These are phyloP conservation scores for Lytechinus variegatus DNA, from an alignment of 35 echinoderm and acorn worm species.

Conservation along the genomic window DNA sequence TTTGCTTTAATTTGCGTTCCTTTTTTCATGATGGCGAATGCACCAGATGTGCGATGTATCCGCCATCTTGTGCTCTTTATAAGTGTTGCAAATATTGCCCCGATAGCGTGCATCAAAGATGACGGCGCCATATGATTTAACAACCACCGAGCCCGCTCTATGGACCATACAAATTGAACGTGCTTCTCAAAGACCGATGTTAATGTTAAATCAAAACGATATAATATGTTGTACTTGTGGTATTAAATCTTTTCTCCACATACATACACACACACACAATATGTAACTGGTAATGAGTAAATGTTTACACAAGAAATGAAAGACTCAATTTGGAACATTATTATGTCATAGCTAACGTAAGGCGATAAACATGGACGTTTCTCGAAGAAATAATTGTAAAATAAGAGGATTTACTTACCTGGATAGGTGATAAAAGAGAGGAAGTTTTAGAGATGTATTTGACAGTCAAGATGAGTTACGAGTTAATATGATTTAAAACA, in stretches of 20 bases:
- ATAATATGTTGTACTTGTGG: not conserved
- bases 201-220: not conserved
- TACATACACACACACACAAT: too few species aligned
- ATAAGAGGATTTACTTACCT: not conserved
- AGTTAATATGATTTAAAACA: not conserved
- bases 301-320: too few species aligned
- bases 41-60: not conserved
- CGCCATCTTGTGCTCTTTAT: not conserved
- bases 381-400: not conserved
- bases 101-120: not conserved
- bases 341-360: too few species aligned
- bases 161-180: not conserved
- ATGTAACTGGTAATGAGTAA: too few species aligned
- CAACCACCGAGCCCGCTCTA: not conserved
- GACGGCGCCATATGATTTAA: not conserved
- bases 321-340: too few species aligned
- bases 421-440: not conserved
- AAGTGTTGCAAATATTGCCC: not conserved
- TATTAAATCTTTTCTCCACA: not conserved
- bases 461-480: not conserved
- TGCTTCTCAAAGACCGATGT: not conserved
- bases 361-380: not conserved
- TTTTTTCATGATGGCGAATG: not conserved
- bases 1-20: not conserved
- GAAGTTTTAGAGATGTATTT: not conserved